A percentile compares a stretch with the other conserved stretches of the same genome.
Conservation (phyloP, 2,888 invertebrate species). For the Brenthis ino region DNA sequence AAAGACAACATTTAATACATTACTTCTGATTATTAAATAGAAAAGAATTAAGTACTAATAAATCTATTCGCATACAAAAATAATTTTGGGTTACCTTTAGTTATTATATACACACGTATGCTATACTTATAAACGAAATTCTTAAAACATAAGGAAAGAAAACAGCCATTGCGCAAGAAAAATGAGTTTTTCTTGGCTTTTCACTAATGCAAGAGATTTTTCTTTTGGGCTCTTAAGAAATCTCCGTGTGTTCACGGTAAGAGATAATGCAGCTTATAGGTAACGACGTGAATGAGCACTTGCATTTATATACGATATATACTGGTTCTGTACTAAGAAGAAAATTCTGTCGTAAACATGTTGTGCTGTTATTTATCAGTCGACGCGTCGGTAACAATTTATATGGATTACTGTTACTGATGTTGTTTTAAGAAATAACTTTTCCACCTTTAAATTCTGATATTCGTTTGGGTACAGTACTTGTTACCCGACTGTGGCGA, state of each 20-base stretch:
- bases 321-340: constrained; percentile 8
- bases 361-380: constrained; percentile 15
- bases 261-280: constrained; percentile 34
- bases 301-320: constrained; percentile 16
- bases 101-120: too few relatives aligned
- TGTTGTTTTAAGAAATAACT: not conserved
- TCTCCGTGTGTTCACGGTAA: constrained; percentile 30
- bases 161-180: constrained; percentile 9
- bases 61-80: too few relatives aligned
- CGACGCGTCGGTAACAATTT: constrained; percentile 8
- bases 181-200: constrained; percentile 20
- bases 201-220: constrained; percentile 30
- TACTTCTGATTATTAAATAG: too few relatives aligned
- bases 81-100: too few relatives aligned
- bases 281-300: constrained; percentile 23
- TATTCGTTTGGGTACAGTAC: too few relatives aligned
- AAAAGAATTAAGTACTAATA: too few relatives aligned
- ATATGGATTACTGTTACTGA: constrained; percentile 8
- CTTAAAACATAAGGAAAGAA: not conserved
- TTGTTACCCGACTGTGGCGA: too few relatives aligned
- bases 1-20: too few relatives aligned
- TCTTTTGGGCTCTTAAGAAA: constrained; percentile 31
- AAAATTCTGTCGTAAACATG: constrained; percentile 4
- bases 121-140: too few relatives aligned
- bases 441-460: not conserved